Evolutionary conservation across 1,140 invertebrate genomes (phyloP).

Genomic region (Diabrotica virgifera): DNA sequence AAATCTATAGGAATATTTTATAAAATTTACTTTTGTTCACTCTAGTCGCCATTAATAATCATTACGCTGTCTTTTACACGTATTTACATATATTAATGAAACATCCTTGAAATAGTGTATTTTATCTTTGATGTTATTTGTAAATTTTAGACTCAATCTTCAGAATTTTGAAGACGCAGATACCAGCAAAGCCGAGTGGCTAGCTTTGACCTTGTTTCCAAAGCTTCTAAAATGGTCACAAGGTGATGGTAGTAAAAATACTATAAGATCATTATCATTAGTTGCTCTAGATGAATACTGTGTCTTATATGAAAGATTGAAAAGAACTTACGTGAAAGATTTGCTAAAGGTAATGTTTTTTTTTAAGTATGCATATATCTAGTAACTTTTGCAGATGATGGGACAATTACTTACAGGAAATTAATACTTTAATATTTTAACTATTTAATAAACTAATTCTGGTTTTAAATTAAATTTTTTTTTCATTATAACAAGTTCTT

Average conservation of each 20-base stretch:
- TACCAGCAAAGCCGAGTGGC: slow-evolving; percentile 53
- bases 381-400: too few species aligned
- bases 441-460: background rate
- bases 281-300: slow-evolving; percentile 70
- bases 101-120: too few species aligned
- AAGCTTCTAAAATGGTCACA: slow-evolving; percentile 68
- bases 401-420: too few species aligned
- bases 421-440: too few species aligned
- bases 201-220: slow-evolving; percentile 55
- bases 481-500: too few species aligned
- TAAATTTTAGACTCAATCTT: slow-evolving; percentile 33
- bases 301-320: slow-evolving; percentile 69
- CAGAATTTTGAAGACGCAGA: slow-evolving; percentile 35
- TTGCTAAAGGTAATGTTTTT: slow-evolving; percentile 60
- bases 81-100: too few species aligned
- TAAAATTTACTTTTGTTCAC: too few species aligned
- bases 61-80: too few species aligned
- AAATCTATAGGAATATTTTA: too few species aligned
- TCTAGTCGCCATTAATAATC: too few species aligned
- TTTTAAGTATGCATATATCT: background rate
- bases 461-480: too few species aligned
- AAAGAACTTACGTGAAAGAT: slow-evolving; percentile 73
- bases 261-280: slow-evolving; percentile 64
- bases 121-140: too few species aligned
- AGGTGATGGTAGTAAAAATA: slow-evolving; percentile 36